Evolutionary conservation across 2,113 vertebrate genomes (phyloP).

Genomic region (Antidorcas marsupialis): DNA sequence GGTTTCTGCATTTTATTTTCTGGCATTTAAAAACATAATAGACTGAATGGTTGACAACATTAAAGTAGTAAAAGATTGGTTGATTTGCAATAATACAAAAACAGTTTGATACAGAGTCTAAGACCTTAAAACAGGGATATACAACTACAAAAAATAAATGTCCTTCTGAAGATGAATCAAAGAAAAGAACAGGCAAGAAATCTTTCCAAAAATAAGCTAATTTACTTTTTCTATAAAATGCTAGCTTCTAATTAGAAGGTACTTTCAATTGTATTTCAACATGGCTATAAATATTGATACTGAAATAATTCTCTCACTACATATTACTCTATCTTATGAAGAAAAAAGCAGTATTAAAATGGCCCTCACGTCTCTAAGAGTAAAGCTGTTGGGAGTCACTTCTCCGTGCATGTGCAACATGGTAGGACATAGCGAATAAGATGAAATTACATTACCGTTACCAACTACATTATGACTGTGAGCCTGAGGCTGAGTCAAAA

Average conservation of each 20-base stretch:
- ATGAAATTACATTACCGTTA: background rate
- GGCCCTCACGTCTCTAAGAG: background rate
- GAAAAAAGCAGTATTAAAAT: background rate
- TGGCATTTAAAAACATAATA: conserved; percentile 43
- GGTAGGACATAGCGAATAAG: background rate
- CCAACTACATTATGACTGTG: background rate
- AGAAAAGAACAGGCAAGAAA: background rate
- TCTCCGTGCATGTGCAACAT: background rate
- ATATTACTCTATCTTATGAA: conserved; percentile 10
- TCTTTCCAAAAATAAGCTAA: background rate
- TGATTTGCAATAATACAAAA: conserved; percentile 35
- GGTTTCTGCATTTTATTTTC: conserved; percentile 47
- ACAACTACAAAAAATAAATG: background rate
- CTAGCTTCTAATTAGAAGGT: conserved; percentile 12
- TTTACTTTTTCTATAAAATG: conserved; percentile 37
- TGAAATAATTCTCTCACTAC: conserved; percentile 8
- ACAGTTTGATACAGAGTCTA: background rate
- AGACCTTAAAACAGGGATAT: conserved; percentile 8
- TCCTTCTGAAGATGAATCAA: background rate
- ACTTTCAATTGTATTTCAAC: conserved; percentile 44
- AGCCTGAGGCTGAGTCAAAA: background rate
- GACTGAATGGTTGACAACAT: background rate
- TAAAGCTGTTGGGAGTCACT: background rate
- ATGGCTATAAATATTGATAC: conserved; percentile 25
- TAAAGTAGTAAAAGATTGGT: conserved; percentile 16